These are phyloP conservation scores for Tragopan temminckii DNA, from an alignment of 2,797 vertebrate species.

Conservation along the genomic window DNA sequence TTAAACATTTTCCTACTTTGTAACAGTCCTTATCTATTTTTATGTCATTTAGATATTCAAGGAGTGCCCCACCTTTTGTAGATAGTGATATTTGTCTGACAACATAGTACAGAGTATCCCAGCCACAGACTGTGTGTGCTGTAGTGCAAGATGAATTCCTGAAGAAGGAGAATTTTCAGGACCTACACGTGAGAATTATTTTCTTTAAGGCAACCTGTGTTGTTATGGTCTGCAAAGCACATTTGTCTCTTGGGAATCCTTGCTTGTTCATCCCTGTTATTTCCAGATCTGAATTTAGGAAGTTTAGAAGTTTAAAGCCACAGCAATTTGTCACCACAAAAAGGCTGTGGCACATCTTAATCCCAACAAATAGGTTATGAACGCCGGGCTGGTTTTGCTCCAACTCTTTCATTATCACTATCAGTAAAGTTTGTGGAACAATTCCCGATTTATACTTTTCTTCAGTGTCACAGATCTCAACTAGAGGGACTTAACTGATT, in stretches of 20 bases:
- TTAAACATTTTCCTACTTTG: not conserved
- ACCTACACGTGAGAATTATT: accelerated
- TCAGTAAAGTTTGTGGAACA: not conserved
- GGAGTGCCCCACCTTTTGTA: not conserved
- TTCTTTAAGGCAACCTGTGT: not conserved
- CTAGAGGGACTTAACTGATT: not conserved
- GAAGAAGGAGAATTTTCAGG: not conserved
- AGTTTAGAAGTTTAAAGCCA: not conserved
- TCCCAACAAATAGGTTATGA: not conserved
- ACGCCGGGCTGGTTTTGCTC: not conserved
- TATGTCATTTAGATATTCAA: not conserved
- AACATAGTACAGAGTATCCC: not conserved
- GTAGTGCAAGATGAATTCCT: not conserved
- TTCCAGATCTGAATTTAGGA: not conserved
- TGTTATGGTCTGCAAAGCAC: not conserved
- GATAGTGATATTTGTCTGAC: not conserved
- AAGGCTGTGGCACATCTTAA: not conserved
- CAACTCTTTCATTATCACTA: not conserved
- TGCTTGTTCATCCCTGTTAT: not conserved
- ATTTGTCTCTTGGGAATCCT: not conserved
- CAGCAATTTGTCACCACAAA: not conserved
- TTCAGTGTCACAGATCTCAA: accelerated
- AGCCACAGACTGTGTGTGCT: not conserved
- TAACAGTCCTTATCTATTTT: not conserved
- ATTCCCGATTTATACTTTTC: not conserved